Conservation (phyloP, 2,888 invertebrate species). For the Petrophora chlorosata region DNA sequence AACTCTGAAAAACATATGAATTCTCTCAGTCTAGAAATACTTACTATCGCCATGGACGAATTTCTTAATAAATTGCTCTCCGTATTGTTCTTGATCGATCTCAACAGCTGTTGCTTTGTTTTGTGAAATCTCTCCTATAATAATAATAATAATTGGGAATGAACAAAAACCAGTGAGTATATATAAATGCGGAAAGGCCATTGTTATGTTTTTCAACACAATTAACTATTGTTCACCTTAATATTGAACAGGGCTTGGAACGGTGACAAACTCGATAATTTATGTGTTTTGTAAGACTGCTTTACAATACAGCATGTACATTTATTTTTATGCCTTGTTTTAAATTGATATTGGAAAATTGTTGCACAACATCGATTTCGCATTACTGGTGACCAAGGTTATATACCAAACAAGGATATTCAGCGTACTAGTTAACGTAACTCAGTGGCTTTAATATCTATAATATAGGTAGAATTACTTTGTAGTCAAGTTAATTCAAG, state of each 20-base stretch:
- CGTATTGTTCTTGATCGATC: conserved; percentile 42
- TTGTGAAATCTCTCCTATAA: conserved; percentile 33
- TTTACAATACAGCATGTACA: conserved; percentile 8
- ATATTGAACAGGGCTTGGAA: conserved; percentile 26
- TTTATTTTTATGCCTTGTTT: conserved; percentile 27
- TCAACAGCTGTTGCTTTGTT: conserved; percentile 33
- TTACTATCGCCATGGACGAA: conserved; percentile 55
- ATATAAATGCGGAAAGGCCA: conserved; percentile 39
- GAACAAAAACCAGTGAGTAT: conserved; percentile 46
- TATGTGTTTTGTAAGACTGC: conserved; percentile 20
- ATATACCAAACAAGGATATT: neutral
- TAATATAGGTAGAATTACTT: too few species aligned
- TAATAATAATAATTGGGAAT: conserved; percentile 37
- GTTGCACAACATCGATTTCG: conserved; percentile 6
- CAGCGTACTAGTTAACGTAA: too few species aligned
- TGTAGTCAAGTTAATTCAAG: too few species aligned
- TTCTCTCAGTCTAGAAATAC: conserved; percentile 35
- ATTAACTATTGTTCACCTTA: conserved; percentile 39
- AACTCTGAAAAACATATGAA: conserved; percentile 13
- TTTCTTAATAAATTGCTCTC: conserved; percentile 49
- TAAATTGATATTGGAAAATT: conserved; percentile 22
- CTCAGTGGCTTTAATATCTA: too few species aligned
- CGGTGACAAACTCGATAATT: conserved; percentile 29
- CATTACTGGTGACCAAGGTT: neutral
- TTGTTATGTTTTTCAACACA: conserved; percentile 30